Evolutionary conservation across 2,797 vertebrate genomes (phyloP).

Genomic region (Picus viridis): DNA sequence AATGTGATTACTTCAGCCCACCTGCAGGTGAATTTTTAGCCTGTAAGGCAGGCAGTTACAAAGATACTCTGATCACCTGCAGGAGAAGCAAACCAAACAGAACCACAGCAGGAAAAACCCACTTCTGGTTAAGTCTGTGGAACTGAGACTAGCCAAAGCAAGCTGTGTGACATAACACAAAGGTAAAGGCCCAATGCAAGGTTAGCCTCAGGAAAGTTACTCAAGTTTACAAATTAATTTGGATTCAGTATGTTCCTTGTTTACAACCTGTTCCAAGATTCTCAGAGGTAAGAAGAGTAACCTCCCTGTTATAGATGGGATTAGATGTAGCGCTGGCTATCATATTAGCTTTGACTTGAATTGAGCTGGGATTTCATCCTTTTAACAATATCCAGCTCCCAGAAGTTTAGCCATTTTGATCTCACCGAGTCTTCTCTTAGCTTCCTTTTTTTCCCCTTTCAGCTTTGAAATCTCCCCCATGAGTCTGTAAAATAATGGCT

Average conservation of each 20-base stretch:
- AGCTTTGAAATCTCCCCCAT: not conserved
- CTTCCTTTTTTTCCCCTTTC: not conserved
- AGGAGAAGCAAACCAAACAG: slow-evolving; percentile 14
- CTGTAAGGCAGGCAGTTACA: slow-evolving; percentile 49
- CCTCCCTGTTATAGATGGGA: not conserved
- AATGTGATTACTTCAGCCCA: slow-evolving; percentile 29
- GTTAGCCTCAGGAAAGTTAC: not conserved
- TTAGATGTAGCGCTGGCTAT: not conserved
- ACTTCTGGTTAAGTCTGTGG: not conserved
- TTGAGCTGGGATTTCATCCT: not conserved
- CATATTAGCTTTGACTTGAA: not conserved
- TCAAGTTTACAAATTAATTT: not conserved
- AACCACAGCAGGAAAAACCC: not conserved
- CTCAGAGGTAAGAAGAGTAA: not conserved
- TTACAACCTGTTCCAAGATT: not conserved
- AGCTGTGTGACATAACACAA: not conserved
- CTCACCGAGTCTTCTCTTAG: not conserved
- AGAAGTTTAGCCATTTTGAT: not conserved
- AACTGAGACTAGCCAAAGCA: not conserved
- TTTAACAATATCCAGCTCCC: not conserved
- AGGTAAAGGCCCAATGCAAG: not conserved
- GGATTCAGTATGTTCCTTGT: not conserved
- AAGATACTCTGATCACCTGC: slow-evolving; percentile 13
- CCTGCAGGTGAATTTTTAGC: slow-evolving; percentile 66
- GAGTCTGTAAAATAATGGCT: not conserved